Base-by-base conservation (phyloP, 2,888 invertebrate species). In the Galerucella calmariensis region DNA sequence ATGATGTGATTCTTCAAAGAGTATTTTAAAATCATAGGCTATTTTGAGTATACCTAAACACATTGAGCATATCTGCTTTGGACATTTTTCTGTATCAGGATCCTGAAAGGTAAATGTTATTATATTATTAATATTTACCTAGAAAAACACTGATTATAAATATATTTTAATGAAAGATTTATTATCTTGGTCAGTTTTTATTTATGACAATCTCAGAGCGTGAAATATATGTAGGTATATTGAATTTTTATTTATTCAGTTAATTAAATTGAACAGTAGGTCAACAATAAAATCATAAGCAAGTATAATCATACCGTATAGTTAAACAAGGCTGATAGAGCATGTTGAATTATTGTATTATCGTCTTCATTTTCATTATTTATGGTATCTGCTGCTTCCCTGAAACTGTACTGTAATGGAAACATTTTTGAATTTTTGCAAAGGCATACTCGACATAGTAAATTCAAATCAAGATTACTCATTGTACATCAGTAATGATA, bases 41-140 rank as follows among this genome's bases (percentile, higher is more conserved):
- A 73, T 75, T 67, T 73, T 76, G 9, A 78, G 53, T 11, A 73
- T 56, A 53, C 70, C 74, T 61, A 76, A 46, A 58, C 78, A 78
- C 67, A 76, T 67, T 44, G 68, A 68, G 58, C 78, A 78, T 46
- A 78, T 78, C 44, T 72, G 71, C 56, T 76, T 69, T n/a, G 78
- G 78, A n/a, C 62, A 66, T 6, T 69, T 51, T 62, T 67, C 71
- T 8, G 67, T 12, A 44, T 41, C 20, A 65, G 10, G 11, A 20
- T 46, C 63, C 77, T 77, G 44, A 69, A 75, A 75, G 14, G 16
- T 20, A 56, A 16, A 67, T 46, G 24, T 4, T 20, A 24, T 20
- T 14, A 16, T 10, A 48, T 48, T 48, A 14, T 3, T 14, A 51
- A 14, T 51, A 51, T 51, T n/a, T n/a, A 35, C 35, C 8, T 8